Evolutionary conservation across 2,888 invertebrate species (phyloP).

Genomic region (Sisyra terminalis): DNA sequence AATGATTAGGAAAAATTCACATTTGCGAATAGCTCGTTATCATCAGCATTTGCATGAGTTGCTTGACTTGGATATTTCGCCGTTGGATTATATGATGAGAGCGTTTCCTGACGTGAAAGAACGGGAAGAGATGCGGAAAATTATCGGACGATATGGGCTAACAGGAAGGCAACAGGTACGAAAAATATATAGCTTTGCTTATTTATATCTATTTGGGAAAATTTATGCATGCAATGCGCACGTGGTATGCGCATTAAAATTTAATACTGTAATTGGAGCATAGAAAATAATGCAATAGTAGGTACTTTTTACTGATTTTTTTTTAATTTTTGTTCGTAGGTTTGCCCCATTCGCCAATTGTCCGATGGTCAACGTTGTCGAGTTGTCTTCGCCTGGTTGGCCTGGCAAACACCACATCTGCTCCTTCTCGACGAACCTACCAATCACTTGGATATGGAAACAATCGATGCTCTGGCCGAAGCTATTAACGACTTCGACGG

Average conservation of each 20-base stretch:
- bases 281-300: too few relatives aligned
- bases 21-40: slow-evolving; percentile 92
- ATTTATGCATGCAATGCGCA: background rate
- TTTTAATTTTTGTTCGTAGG: slow-evolving; percentile 31
- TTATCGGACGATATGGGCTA: slow-evolving; percentile 94
- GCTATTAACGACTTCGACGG: slow-evolving; percentile 97
- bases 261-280: too few relatives aligned
- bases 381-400: slow-evolving; percentile 96
- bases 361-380: slow-evolving; percentile 97
- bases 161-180: slow-evolving; percentile 87
- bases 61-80: slow-evolving; percentile 84
- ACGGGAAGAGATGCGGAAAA: slow-evolving; percentile 96
- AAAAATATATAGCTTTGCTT: background rate
- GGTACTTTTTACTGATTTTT: too few relatives aligned
- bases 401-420: slow-evolving; percentile 94
- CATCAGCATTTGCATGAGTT: slow-evolving; percentile 98
- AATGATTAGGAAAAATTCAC: slow-evolving; percentile 96
- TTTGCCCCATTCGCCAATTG: slow-evolving; percentile 84
- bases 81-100: slow-evolving; percentile 96
- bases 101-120: slow-evolving; percentile 94
- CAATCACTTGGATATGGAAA: slow-evolving; percentile 95
- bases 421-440: slow-evolving; percentile 74
- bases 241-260: background rate
- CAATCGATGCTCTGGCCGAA: slow-evolving; percentile 94
- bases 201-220: background rate